phyloP scores from a whole-genome alignment of 1,140 invertebrate species.

The Diorhabda elongata region DNA sequence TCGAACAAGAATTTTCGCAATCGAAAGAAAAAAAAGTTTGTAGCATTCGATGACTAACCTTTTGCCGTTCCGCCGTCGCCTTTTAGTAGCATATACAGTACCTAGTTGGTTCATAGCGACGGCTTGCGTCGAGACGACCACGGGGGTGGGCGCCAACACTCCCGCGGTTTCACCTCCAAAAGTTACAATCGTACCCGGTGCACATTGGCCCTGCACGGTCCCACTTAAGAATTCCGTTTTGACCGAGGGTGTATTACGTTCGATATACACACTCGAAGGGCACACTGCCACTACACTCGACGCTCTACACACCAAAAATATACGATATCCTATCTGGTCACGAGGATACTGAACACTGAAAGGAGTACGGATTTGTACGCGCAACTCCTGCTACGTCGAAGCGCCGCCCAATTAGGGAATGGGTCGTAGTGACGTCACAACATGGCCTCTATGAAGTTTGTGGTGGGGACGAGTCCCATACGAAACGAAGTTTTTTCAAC shows the following conservation, averaged over 20 bases:
- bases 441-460: constrained; percentile 27
- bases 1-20: no score
- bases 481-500: not conserved
- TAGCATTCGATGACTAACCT: constrained; percentile 60
- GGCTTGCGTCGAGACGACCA: constrained; percentile 44
- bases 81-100: constrained; percentile 92
- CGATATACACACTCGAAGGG: constrained; percentile 8
- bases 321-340: constrained; percentile 14
- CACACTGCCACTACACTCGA: constrained; percentile 10
- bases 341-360: constrained; percentile 26
- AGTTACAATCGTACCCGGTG: constrained; percentile 34
- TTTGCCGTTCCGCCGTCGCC: constrained; percentile 87
- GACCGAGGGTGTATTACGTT: constrained; percentile 12
- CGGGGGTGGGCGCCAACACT: constrained; percentile 40
- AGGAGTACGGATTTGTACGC: not conserved
- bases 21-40: no score
- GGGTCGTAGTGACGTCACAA: constrained; percentile 32
- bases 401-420: constrained; percentile 23
- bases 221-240: constrained; percentile 43
- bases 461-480: not conserved
- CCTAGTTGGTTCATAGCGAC: constrained; percentile 76
- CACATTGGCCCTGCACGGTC: constrained; percentile 44
- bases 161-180: constrained; percentile 42
- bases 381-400: constrained; percentile 18
- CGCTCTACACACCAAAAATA: not conserved